These are phyloP conservation scores for Holocentrus rufus DNA, from an alignment of 2,797 vertebrate genomes.

Conservation along the genomic window DNA sequence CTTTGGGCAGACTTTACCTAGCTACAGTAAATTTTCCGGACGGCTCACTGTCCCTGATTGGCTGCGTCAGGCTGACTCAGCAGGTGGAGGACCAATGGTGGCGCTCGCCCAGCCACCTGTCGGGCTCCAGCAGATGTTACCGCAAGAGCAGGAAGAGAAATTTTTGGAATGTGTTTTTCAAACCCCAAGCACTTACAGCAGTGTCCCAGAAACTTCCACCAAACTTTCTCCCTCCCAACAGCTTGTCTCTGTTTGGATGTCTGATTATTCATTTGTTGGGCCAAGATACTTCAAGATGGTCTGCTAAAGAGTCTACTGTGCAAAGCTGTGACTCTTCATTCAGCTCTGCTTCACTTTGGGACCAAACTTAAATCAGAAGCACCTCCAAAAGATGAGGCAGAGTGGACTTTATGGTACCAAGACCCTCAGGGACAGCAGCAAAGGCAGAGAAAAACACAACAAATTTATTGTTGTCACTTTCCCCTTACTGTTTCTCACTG, in stretches of 20 bases:
- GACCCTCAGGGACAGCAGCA: background rate
- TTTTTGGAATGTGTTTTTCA: background rate
- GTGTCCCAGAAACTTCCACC: background rate
- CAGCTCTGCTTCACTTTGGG: conserved; percentile 15
- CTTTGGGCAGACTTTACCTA: conserved; percentile 43
- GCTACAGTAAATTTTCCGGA: conserved; percentile 37
- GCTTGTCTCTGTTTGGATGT: too few relatives aligned
- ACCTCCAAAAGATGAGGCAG: background rate
- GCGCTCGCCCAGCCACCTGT: conserved; percentile 8
- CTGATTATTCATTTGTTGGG: too few relatives aligned
- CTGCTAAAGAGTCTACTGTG: too few relatives aligned
- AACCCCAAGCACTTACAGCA: background rate
- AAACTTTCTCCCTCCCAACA: too few relatives aligned
- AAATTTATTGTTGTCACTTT: background rate
- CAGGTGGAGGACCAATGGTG: background rate
- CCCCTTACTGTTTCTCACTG: background rate
- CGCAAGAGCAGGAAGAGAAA: background rate
- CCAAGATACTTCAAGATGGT: too few relatives aligned
- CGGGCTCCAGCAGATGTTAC: conserved; percentile 1
- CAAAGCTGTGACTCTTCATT: conserved; percentile 4
- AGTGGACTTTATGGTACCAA: conserved; percentile 18
- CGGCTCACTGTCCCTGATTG: conserved; percentile 15
- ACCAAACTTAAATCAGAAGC: background rate
- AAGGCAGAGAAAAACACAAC: background rate
- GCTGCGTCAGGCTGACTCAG: conserved; percentile 6